phyloP scores from a whole-genome alignment of 2,797 vertebrate species.

The Dermochelys coriacea region DNA sequence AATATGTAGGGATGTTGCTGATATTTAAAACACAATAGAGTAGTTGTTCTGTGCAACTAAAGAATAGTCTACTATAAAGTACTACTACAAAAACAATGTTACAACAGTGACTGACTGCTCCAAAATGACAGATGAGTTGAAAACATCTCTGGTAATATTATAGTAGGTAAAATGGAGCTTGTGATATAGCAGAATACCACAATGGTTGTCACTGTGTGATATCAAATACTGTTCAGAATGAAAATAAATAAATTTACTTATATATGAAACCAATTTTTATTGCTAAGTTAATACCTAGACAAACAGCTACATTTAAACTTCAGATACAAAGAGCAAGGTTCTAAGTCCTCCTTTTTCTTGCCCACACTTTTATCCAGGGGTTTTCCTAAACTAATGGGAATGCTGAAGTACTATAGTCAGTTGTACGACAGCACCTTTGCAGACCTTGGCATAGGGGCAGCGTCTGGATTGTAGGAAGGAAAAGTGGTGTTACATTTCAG shows the following conservation, averaged over 20 bases:
- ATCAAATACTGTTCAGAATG: background rate
- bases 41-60: background rate
- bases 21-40: background rate
- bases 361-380: background rate
- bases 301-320: background rate
- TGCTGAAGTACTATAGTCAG: background rate
- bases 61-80: background rate
- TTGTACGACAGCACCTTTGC: background rate
- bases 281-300: background rate
- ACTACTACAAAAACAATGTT: background rate
- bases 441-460: background rate
- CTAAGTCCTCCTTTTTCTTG: background rate
- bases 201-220: background rate
- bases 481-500: background rate
- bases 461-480: background rate
- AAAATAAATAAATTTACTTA: background rate
- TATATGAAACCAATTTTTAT: background rate
- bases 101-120: background rate
- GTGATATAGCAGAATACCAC: background rate
- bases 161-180: background rate
- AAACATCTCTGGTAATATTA: background rate
- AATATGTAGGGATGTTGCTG: background rate
- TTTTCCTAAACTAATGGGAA: background rate
- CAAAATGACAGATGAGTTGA: background rate
- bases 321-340: background rate